Base-by-base conservation (phyloP, 1,140 invertebrate genomes). In the Cecropterus lyciades region DNA sequence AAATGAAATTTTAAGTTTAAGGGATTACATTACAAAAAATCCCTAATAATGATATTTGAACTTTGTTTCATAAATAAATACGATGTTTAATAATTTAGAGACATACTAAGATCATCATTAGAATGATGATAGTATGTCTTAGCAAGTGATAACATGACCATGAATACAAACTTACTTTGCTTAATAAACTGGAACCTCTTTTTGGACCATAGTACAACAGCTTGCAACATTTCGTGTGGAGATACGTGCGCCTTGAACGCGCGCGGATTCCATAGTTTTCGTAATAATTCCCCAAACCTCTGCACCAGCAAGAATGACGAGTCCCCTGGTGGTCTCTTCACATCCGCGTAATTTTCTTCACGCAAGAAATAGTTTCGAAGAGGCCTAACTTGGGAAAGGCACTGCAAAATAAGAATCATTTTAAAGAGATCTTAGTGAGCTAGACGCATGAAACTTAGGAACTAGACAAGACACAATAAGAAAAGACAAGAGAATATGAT, bases 241-340 rank as follows among this genome's bases (percentile, higher is more conserved):
- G 98, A 99, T 0, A 99, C 99, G 85, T 99, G 99, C 3, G 99
- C 97, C 93, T 99, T 99, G 84, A 99, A 99, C 85, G 99, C 99
- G 63, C 98, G 93, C 0, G 99, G 98, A 92, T 99, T 99, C 99
- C 99, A 99, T 71, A 99, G 93, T 92, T 99, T 99, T 3, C 99
- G 92, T 89, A 99, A 95, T 6, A 99, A 93, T 90, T 99, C 99
- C 1, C 99, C 99, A 93, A 99, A 99, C 56, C 99, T 93, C 87
- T 99, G 98, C 0, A 99, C 98, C 16, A 99, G 86, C n/a, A 99
- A 93, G 81, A 97, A 98, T 11, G 95, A 95, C 5, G 96, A 98
- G 86, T 99, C 97, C 0, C 98, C 99, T 0, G 98, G 98, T 15
- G 98, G 98, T 48, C 98, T 92, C 84, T 97, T 98, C 2, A 99